Evolutionary conservation across 2,113 vertebrate genomes (phyloP).

Genomic region (Atherinomorus stipes): DNA sequence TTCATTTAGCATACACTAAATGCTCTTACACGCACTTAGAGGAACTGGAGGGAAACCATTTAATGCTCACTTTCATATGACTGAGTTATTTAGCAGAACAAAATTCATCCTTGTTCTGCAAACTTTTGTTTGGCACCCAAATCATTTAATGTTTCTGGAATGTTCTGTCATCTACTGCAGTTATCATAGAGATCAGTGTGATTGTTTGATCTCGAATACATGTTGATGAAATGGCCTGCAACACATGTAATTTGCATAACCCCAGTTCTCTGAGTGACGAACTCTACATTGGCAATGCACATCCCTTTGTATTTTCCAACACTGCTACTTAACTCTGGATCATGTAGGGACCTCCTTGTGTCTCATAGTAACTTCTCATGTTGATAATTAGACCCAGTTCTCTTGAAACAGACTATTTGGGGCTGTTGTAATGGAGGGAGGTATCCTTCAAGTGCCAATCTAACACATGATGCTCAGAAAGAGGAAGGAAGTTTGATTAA

Average conservation of each 20-base stretch:
- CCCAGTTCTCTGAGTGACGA: slow-evolving; percentile 1
- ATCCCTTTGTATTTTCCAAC: slow-evolving; percentile 40
- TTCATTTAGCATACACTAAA: slow-evolving; percentile 5
- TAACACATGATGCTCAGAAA: not conserved
- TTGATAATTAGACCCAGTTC: slow-evolving; percentile 19
- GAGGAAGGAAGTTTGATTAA: not conserved
- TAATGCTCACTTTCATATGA: not conserved
- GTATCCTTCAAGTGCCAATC: slow-evolving; percentile 15
- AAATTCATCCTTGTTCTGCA: not conserved
- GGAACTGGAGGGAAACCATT: not conserved
- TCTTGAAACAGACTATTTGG: slow-evolving; percentile 32
- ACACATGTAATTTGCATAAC: slow-evolving; percentile 41
- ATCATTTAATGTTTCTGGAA: not conserved
- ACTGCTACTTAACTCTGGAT: not conserved
- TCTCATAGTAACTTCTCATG: slow-evolving; percentile 6
- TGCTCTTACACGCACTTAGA: not conserved
- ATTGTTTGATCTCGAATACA: slow-evolving; percentile 19
- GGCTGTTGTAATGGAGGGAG: slow-evolving; percentile 19
- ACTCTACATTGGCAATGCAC: not conserved
- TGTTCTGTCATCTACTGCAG: not conserved
- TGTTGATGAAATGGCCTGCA: slow-evolving; percentile 61
- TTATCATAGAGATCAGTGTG: slow-evolving; percentile 14
- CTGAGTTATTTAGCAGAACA: not conserved
- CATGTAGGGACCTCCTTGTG: slow-evolving; percentile 5
- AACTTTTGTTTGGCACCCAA: not conserved